Base-by-base conservation (phyloP, 2,113 vertebrate genomes). In the Microcebus jonahi region DNA sequence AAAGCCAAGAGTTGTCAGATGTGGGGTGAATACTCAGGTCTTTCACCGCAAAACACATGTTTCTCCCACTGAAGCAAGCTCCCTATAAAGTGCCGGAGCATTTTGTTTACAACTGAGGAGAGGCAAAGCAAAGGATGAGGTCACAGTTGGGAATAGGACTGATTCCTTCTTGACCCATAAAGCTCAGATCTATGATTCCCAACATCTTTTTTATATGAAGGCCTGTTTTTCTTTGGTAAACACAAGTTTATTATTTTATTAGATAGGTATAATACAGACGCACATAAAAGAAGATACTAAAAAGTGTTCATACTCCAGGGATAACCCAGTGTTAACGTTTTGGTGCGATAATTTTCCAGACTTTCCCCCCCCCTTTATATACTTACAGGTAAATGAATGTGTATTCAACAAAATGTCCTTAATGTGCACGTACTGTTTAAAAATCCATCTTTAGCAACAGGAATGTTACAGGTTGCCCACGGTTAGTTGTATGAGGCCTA, bases 81-180 rank as follows among this genome's bases (percentile, higher is more conserved):
- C 29, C 39, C 39, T 70, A 4, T 21, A 14, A 65, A 68, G 53
- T 77, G 55, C 42, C 27, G 9, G 80, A 48, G 23, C 6, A 63
- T 53, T 87, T 92, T 76, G 17, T 88, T 95, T 91, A 61, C 90
- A 84, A 25, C 68, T n/a, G 14, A 85, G 63, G 57, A 50, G 65
- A 71, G 17, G 65, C 53, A 92, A 79, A 91, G 87, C 34, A 55
- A 86, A 67, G 71, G 39, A 57, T 85, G 84, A 90, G 10, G 36
- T 88, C 73, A 59, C 31, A 68, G 0, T 14, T 42, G 63, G 92
- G 92, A 95, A 80, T 6, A 29, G 85, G 57, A 82, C 25, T 42
- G 53, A 17, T 89, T 95, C 57, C 27, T 80, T 90, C 67, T 45
- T 71, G 59, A 85, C 53, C 36, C 6, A 53, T 3, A 8, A 59